phyloP scores from a whole-genome alignment of 2,888 invertebrate genomes.

The Dendrolimus pini region DNA sequence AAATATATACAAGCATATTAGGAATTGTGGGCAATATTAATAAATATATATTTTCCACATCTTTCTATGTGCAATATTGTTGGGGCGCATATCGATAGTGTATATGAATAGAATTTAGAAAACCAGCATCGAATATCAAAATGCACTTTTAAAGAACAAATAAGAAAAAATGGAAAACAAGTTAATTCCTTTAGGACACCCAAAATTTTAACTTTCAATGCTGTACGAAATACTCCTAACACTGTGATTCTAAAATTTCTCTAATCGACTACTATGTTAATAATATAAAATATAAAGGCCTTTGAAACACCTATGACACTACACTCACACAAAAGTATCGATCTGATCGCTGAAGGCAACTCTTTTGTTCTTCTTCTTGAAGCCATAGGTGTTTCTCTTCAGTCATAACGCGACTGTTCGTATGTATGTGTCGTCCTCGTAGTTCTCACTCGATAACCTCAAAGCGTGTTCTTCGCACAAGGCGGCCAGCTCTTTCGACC shows the following conservation, averaged over 20 bases:
- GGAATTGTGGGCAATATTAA: too few species aligned
- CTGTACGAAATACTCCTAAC: too few species aligned
- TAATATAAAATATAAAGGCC: not conserved
- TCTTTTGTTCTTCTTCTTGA: conserved; percentile 17
- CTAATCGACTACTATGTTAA: not conserved
- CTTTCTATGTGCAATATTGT: too few species aligned
- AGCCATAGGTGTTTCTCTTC: conserved; percentile 33
- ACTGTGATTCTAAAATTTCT: not conserved
- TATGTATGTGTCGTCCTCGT: conserved; percentile 54
- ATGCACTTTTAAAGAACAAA: too few species aligned
- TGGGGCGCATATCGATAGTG: too few species aligned
- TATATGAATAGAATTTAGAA: too few species aligned
- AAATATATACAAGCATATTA: too few species aligned
- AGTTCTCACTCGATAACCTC: conserved; percentile 42
- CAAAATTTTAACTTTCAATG: too few species aligned
- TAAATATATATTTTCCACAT: too few species aligned
- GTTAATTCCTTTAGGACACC: too few species aligned
- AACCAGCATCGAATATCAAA: too few species aligned
- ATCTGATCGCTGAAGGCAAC: conserved; percentile 16
- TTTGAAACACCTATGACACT: conserved; percentile 8
- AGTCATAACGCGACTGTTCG: conserved; percentile 66
- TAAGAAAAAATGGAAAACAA: too few species aligned
- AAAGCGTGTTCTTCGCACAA: conserved; percentile 95
- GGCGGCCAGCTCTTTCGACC: conserved; percentile 96
- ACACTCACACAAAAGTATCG: conserved; percentile 22